These are phyloP conservation scores for Ancistrus triradiatus DNA, from an alignment of 2,113 vertebrate species.

Conservation along the genomic window DNA sequence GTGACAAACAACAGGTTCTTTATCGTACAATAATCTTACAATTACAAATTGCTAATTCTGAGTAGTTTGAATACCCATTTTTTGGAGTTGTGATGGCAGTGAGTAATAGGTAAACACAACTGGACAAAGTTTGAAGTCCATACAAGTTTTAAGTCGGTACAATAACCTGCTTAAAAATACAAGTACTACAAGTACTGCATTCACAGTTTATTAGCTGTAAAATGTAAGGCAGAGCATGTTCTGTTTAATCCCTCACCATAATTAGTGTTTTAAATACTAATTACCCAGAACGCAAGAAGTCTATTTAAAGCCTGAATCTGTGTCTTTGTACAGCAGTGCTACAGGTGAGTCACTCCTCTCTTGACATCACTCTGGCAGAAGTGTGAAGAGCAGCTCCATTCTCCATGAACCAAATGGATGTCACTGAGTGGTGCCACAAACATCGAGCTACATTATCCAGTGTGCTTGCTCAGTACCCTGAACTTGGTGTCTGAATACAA, in stretches of 20 bases:
- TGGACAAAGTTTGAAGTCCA: no score
- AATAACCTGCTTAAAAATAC: no score
- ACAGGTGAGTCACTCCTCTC: not conserved
- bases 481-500: not conserved
- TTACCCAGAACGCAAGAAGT: not conserved
- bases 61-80: no score
- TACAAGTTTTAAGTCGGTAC: no score
- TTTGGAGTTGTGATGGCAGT: no score
- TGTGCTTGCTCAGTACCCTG: not conserved
- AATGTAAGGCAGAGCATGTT: not conserved
- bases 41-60: no score
- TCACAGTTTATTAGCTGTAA: conserved; percentile 2
- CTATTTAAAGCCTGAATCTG: conserved; percentile 15
- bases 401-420: conserved; percentile 10
- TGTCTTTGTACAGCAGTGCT: conserved; percentile 8
- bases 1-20: no score
- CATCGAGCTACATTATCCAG: not conserved
- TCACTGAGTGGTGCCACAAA: conserved; percentile 21
- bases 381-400: conserved; percentile 23
- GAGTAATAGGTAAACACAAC: no score
- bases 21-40: no score
- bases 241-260: conserved; percentile 4
- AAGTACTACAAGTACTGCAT: not conserved
- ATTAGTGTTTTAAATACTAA: conserved; percentile 2
- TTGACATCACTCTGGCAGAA: not conserved